Evolutionary conservation across 2,113 vertebrate species (phyloP), one percentile per base, ranked within the genome.

Genomic region (Hemicordylus capensis): DNA sequence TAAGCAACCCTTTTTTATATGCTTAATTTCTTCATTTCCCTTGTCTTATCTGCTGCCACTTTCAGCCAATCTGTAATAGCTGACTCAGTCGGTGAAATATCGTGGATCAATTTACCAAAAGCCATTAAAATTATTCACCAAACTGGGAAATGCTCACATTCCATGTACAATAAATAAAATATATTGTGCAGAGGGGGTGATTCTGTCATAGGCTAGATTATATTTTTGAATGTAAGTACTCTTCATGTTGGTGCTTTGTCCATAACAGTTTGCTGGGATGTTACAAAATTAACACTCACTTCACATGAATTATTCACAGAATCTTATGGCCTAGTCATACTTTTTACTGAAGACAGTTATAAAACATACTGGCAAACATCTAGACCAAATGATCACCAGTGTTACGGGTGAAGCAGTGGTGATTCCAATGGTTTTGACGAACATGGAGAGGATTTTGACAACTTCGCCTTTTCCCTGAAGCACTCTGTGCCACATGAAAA

Each of bases 61-160:
- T 93, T 87, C 67, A 92, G 79, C 14, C 76, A 90, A 70, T 81
- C 67, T 92, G 54, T 76, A 73, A 22, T 63, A 88, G 66, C 20
- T 80, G 81, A 61, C 78, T 89, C 83, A 84, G 26, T 76, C 64
- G 66, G 54, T 80, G 76, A 94, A 93, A 87, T 44, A 63, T 1
- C 81, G 34, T 24, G 64, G 88, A 42, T 81, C 78, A 87, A 89
- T 94, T 93, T 93, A 70, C 80, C 82, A 90, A 76, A 87, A 90
- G 14, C 19, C 83, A 90, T 93, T 91, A 89, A 88, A 90, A 93
- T 86, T 89, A 91, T 88, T 84, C 58, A 67, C 48, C 44, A 24
- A 14, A 42, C 11, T 85, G 72, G 31, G 88, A 90, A 72, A 84
- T 72, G 24, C 4, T n/a, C 70, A 8, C 48, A 88, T 24, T 14